Base-by-base conservation (phyloP, 1,140 invertebrate genomes). In the Periplaneta americana region DNA sequence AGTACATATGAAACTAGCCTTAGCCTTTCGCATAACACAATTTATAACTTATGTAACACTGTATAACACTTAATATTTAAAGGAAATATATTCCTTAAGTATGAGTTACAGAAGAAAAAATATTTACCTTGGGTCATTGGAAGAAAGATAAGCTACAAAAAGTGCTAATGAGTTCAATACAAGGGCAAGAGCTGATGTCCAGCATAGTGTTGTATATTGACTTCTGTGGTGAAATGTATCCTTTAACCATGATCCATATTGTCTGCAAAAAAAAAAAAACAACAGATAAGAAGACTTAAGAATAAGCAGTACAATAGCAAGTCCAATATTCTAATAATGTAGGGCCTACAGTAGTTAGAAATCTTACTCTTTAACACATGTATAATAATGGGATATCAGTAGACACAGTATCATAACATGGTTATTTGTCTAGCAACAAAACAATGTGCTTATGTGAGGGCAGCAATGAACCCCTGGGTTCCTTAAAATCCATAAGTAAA, bases 171-270 rank as follows among this genome's bases (percentile, higher is more conserved):
- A 34, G 48, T 78, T 33, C 22, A 32, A 57, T 13, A 81, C 4
- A 76, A 81, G 81, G 3, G 35, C 34, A 28, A 34, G 28, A 15
- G 75, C 28, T 57, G 81, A 81, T 22, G 48, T 78, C 81, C 81
- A 81, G 34, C 81, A 78, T 1, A 81, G 32, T 57, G 75, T 31
- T 10, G 81, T 81, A 32, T 81, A 78, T 15, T 39, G 75, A 36
- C 81, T 81, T 31, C 2, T 57, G 36, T 77, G 75, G 35, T 81
- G 75, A 22, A 81, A 34, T 17, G 35, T 31, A 74, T 81, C 75
- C 32, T 36, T 76, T 28, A 81, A 35, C 81, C 81, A 81, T 17
- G 13, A 35, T 0, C 32, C n/a, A 28, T n/a, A 32, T 5, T 0
- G 13, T 9, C 39, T 28, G 48, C 8, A 74, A n/a, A n/a, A n/a